Evolutionary conservation across 2,888 invertebrate species (phyloP), one percentile per base, ranked within the genome.

Genomic region (Nebria salina): DNA sequence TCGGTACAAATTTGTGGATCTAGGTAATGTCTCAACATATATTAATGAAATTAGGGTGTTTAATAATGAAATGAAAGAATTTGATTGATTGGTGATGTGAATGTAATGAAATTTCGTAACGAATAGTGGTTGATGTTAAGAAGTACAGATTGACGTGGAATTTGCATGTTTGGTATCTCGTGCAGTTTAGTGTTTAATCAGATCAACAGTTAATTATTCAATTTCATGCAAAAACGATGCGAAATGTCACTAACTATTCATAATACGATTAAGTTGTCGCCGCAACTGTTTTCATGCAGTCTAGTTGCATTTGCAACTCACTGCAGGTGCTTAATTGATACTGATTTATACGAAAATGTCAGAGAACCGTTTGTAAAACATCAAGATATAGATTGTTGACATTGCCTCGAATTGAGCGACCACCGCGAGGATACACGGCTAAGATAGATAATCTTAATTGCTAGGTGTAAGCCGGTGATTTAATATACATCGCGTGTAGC

Each of bases 211-310:
- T 54, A 54, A 54, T 54, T 54, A 54, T 54, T 54, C 54, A 54
- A 54, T 54, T 70, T 70, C 8, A 34, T 70, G 70, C 70, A 70
- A 70, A 70, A 70, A 70, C 70, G 26, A 54, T 54, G 54, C 34
- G 70, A 34, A 70, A 70, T 70, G 70, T 70, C 70, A 70, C 70
- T 70, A 70, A 25, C 25, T 70, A 70, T 70, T 70, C 70, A 70
- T 70, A 70, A 34, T 25, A 34, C 70, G 70, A 70, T 70, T 70
- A 70, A 70, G 70, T 20, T 11, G 70, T 70, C 20, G 26, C 54
- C 54, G 54, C 54, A 54, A 54, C 54, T 54, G 54, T 54, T 54
- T 54, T 54, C 54, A 54, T 54, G 54, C 54, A 54, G 54, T 54
- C 54, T 54, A 54, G 54, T 11, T 54, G 54, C 54, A 54, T 54